Percentiles rank a stretch among this genome's conserved stretches.
These are phyloP conservation scores for Isoperla grammatica DNA, from an alignment of 2,888 invertebrate genomes.

Conservation along the genomic window DNA sequence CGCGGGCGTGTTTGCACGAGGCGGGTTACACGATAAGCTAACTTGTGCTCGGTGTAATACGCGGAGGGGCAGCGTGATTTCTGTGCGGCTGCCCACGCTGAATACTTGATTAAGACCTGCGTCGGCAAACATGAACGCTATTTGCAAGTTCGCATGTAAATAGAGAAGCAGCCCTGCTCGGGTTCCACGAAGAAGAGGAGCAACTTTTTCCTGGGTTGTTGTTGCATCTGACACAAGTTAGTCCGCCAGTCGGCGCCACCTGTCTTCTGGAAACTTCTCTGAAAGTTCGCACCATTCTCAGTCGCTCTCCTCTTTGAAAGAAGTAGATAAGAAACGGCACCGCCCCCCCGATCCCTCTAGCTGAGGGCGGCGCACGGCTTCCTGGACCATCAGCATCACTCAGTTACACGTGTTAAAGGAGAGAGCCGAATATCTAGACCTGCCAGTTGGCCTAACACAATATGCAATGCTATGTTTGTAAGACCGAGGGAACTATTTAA, in stretches of 20 bases:
- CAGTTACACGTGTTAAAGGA: no score
- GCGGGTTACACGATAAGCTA: no score
- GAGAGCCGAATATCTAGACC: no score
- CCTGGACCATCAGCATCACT: no score
- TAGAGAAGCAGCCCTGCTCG: slow-evolving; percentile 2
- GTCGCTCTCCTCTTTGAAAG: neutral
- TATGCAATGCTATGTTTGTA: no score
- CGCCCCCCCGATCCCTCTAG: neutral
- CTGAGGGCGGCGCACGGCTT: neutral
- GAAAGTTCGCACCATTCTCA: slow-evolving; percentile 6
- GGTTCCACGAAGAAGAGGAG: neutral
- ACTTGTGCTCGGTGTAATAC: no score
- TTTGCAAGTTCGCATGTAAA: slow-evolving; percentile 16
- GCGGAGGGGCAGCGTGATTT: no score
- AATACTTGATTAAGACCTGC: neutral
- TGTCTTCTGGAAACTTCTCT: slow-evolving; percentile 17
- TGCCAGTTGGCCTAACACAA: no score
- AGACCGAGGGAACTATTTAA: no score
- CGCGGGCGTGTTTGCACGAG: no score
- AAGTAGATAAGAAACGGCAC: neutral
- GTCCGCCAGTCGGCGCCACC: slow-evolving; percentile 17
- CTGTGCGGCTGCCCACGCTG: neutral
- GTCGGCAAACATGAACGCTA: no score
- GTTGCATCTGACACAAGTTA: slow-evolving; percentile 12
- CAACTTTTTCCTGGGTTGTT: slow-evolving; percentile 1